Base-by-base conservation (phyloP, 2,888 invertebrate species). In the Lasioglossum lativentre region DNA sequence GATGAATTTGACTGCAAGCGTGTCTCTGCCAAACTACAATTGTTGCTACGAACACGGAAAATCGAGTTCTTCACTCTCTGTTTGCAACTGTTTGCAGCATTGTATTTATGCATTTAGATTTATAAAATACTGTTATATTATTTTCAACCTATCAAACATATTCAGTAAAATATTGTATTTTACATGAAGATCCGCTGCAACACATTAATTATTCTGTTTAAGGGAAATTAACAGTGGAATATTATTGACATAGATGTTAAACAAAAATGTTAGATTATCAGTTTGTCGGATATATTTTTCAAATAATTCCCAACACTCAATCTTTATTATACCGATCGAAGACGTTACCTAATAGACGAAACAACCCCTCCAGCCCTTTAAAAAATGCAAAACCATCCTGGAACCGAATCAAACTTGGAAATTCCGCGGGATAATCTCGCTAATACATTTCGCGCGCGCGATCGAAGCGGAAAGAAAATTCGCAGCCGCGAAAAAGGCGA, bases 401-500 rank as follows among this genome's bases (percentile, higher is more conserved):
- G 38, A 23, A 19, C 8, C 68, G 38, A 38, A 38, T 12, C 38
- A 10, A 38, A 38, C 23, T 38, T 38, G 12, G 23, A 68, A 68
- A 63, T n/a, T 59, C 75, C 27, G 19, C 56, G 19, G 23, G 34
- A n/a, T 47, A n/a, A 45, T 76, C 68, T 68, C 75, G 74, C 59
- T 68, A 68, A 77, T 77, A 70, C 70, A n/a, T 68, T 38, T 56
- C 52, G 12, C 56, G 63, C 66, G 59, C 68, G 75, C 78, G 85
- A 78, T 78, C 74, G 75, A 34, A 59, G 71, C 34, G 38, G 75
- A 82, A 82, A 56, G 78, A 75, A 85, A 85, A 89, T 87, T 87
- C 75, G 12, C 70, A 76, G 79, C 68, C 16, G 85, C 68, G n/a
- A 86, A 78, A 83, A 77, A 80, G 73, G 30, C 76, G 71, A 78